A percentile compares a stretch with the other conserved stretches of the same genome.
Evolutionary conservation across 2,797 vertebrate species (phyloP).

Genomic region (Phoebastria nigripes): DNA sequence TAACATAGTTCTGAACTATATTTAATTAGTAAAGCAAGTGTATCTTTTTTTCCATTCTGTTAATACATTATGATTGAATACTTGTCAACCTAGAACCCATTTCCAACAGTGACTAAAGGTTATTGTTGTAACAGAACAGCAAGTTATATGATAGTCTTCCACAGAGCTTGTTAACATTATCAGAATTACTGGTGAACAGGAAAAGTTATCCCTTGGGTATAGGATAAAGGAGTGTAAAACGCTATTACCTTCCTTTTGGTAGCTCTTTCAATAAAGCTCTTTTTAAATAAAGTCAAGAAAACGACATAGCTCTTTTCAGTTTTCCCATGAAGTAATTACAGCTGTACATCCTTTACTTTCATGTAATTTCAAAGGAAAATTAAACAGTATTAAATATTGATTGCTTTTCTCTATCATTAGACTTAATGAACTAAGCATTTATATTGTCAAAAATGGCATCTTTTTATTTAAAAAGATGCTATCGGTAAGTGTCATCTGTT

Average conservation of each 20-base stretch:
- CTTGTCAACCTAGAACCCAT: background rate
- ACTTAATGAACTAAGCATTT: background rate
- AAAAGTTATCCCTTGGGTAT: background rate
- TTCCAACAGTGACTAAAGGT: background rate
- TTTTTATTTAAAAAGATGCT: background rate
- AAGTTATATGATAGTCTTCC: background rate
- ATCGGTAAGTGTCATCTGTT: background rate
- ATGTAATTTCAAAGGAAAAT: slow-evolving; percentile 15
- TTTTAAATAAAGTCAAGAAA: background rate
- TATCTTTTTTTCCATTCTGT: background rate
- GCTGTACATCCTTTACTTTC: background rate
- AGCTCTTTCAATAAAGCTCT: background rate
- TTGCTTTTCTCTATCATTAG: background rate
- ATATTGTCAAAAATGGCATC: background rate
- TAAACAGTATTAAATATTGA: background rate
- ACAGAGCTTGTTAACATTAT: background rate
- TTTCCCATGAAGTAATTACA: background rate
- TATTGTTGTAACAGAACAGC: background rate
- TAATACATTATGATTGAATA: background rate
- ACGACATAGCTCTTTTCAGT: background rate
- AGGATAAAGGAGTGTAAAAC: background rate
- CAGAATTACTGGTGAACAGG: background rate
- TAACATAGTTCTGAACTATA: background rate
- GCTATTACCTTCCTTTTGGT: background rate
- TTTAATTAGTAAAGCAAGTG: slow-evolving; percentile 7